These are phyloP conservation scores for Pseudochromis fuscus DNA, from an alignment of 2,797 vertebrate species.

Conservation along the genomic window DNA sequence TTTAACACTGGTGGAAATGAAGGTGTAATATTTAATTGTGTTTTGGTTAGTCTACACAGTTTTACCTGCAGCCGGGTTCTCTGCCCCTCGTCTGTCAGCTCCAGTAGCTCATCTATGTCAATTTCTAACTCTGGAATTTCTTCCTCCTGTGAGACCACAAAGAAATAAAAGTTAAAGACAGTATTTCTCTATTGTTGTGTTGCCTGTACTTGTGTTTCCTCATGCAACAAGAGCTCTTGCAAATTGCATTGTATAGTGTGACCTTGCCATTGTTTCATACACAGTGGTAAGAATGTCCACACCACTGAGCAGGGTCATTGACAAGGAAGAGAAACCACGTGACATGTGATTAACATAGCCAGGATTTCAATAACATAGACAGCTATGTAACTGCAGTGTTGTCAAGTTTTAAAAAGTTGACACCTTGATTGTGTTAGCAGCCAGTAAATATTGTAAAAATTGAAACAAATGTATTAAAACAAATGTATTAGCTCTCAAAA, in stretches of 20 bases:
- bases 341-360: background rate
- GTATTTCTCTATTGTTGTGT: background rate
- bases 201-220: background rate
- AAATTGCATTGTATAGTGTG: background rate
- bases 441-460: background rate
- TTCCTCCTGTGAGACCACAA: slow-evolving; percentile 81
- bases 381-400: background rate
- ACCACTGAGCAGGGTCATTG: slow-evolving; percentile 25
- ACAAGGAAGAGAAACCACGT: slow-evolving; percentile 17
- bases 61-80: slow-evolving; percentile 90
- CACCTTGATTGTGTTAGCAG: background rate
- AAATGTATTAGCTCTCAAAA: too few species aligned
- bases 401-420: background rate
- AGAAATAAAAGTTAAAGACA: slow-evolving; percentile 26
- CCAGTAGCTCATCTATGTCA: slow-evolving; percentile 96
- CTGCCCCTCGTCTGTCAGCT: slow-evolving; percentile 91
- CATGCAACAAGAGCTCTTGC: slow-evolving; percentile 10
- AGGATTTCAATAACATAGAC: background rate
- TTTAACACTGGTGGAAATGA: background rate
- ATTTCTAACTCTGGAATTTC: slow-evolving; percentile 92
- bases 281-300: slow-evolving; percentile 8
- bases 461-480: too few species aligned
- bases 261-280: slow-evolving; percentile 11
- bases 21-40: background rate
- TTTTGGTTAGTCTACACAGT: background rate